A percentile compares a stretch with the other conserved stretches of the same genome.
Conservation (phyloP, 2,113 vertebrate genomes). For the Tragelaphus buxtoni region DNA sequence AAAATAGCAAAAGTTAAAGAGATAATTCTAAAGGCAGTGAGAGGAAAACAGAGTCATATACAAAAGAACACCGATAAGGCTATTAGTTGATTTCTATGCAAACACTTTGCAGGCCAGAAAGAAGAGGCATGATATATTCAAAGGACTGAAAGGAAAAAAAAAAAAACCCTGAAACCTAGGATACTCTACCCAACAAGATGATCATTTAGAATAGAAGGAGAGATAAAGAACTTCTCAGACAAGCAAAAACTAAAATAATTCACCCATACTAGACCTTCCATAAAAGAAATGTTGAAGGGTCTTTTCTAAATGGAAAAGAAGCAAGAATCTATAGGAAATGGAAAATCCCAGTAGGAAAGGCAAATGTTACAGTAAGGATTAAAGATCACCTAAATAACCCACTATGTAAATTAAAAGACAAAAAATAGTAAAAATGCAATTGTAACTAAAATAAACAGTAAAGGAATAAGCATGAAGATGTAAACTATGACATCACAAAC, state of each 20-base stretch:
- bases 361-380: neutral
- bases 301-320: neutral
- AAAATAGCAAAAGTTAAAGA: neutral
- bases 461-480: neutral
- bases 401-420: neutral
- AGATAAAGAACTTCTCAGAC: neutral
- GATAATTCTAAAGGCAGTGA: neutral
- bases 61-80: neutral
- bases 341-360: neutral
- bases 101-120: neutral
- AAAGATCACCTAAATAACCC: neutral
- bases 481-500: neutral
- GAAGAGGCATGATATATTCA: neutral
- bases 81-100: neutral
- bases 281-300: neutral
- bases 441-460: neutral
- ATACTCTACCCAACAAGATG: neutral
- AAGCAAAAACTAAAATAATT: neutral
- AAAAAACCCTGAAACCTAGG: neutral
- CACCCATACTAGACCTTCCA: neutral
- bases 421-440: neutral
- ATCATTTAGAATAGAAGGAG: neutral
- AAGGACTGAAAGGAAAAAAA: neutral
- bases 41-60: neutral
- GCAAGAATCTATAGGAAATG: neutral